phyloP scores from a whole-genome alignment of 2,888 invertebrate genomes.

The Drosophila putrida region DNA sequence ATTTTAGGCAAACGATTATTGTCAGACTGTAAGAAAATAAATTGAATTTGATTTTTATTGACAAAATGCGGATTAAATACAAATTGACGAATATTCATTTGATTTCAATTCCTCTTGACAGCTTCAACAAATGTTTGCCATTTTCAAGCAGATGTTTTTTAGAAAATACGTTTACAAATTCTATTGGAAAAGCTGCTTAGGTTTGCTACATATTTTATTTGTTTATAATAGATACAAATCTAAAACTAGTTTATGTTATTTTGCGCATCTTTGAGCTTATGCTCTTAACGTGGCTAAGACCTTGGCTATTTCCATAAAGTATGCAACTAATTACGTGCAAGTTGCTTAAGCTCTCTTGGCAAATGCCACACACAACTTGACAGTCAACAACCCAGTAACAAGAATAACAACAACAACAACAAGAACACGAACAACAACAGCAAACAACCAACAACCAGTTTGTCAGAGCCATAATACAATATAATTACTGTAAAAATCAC shows the following conservation, averaged over 20 bases:
- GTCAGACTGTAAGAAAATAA: slow-evolving; percentile 3
- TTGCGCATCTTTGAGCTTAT: slow-evolving; percentile 2
- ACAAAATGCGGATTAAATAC: slow-evolving; percentile 16
- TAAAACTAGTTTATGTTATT: slow-evolving; percentile 8
- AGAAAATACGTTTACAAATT: not conserved
- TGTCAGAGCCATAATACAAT: slow-evolving; percentile 68
- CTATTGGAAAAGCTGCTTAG: slow-evolving; percentile 14
- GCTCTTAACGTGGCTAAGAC: slow-evolving; percentile 24
- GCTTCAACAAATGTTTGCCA: slow-evolving; percentile 32
- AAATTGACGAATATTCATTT: slow-evolving; percentile 12
- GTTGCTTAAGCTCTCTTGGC: slow-evolving; percentile 48
- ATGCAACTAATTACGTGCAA: slow-evolving; percentile 77
- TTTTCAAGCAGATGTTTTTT: not conserved
- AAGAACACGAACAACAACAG: slow-evolving; percentile 7
- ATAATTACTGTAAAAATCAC: slow-evolving; percentile 78
- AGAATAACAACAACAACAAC: slow-evolving; percentile 15
- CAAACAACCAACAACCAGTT: slow-evolving; percentile 29
- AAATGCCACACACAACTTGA: slow-evolving; percentile 33
- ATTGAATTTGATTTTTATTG: slow-evolving; percentile 21
- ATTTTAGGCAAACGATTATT: slow-evolving; percentile 7
- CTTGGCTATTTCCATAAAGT: slow-evolving; percentile 66
- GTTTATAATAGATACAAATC: slow-evolving; percentile 4
- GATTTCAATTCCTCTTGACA: slow-evolving; percentile 13
- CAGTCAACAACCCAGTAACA: slow-evolving; percentile 21
- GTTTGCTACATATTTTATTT: slow-evolving; percentile 9